A percentile compares a stretch with the other conserved stretches of the same genome.
phyloP scores from a whole-genome alignment of 2,797 vertebrate species.

The Hirundo rustica region DNA sequence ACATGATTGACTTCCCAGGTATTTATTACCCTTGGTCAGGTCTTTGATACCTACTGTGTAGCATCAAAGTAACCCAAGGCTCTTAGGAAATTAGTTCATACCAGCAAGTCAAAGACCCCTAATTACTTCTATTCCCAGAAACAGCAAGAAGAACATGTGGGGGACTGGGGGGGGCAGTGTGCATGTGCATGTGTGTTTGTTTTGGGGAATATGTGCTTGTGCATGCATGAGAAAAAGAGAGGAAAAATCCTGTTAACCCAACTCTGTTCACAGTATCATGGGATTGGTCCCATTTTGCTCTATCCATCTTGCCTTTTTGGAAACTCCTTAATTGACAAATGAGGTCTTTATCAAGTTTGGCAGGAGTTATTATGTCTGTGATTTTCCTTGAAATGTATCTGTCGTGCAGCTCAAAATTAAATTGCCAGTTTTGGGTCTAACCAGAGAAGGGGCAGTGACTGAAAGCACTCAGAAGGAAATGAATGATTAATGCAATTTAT shows the following conservation, averaged over 20 bases:
- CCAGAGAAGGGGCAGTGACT: slow-evolving; percentile 74
- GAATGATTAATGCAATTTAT: slow-evolving; percentile 89
- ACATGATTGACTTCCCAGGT: not conserved
- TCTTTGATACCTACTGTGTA: not conserved
- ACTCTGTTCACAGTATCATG: not conserved
- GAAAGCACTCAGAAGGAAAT: slow-evolving; percentile 75
- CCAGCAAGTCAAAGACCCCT: not conserved
- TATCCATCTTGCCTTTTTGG: slow-evolving; percentile 79
- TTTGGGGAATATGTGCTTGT: not conserved
- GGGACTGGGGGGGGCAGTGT: too few relatives aligned
- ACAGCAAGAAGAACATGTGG: not conserved
- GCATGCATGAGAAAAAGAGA: fast-evolving
- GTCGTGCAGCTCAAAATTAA: slow-evolving; percentile 81
- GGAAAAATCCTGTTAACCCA: not conserved
- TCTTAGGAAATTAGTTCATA: not conserved
- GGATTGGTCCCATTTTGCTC: slow-evolving; percentile 77
- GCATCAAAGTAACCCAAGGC: not conserved
- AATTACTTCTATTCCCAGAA: not conserved
- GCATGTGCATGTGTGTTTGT: fast-evolving
- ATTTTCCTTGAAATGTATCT: slow-evolving; percentile 89
- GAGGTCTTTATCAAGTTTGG: slow-evolving; percentile 87
- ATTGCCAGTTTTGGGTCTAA: slow-evolving; percentile 76
- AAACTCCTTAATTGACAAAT: slow-evolving; percentile 89
- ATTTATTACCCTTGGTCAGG: not conserved
- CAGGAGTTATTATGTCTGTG: slow-evolving; percentile 86